Conservation (phyloP, 1,140 invertebrate species). For the Ceratina calcarata region DNA sequence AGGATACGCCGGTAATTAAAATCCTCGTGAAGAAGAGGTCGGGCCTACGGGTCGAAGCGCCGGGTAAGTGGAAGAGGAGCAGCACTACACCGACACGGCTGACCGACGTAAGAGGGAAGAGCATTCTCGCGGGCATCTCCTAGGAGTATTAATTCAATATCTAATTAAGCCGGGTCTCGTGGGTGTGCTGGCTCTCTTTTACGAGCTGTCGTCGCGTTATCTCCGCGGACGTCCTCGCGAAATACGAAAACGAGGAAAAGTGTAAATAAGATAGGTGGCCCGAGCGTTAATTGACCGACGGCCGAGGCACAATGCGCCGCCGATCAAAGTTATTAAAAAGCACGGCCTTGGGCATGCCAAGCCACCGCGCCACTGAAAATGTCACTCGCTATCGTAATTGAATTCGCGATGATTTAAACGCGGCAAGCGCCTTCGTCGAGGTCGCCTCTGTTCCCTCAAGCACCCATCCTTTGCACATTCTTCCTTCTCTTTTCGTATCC, state of each 20-base stretch:
- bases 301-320: background rate
- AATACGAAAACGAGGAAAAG: slow-evolving; percentile 43
- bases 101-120: background rate
- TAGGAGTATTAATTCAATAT: slow-evolving; percentile 68
- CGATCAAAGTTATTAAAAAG: slow-evolving; percentile 40
- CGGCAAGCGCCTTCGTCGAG: background rate
- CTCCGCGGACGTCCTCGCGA: slow-evolving; percentile 5
- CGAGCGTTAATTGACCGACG: slow-evolving; percentile 45
- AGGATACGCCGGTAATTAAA: slow-evolving; percentile 67
- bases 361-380: background rate
- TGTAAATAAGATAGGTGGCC: slow-evolving; percentile 46
- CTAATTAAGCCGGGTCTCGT: slow-evolving; percentile 62
- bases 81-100: background rate
- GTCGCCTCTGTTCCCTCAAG: background rate
- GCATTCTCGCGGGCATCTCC: slow-evolving; percentile 56
- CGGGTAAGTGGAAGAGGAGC: slow-evolving; percentile 20
- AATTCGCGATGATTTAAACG: slow-evolving; percentile 12
- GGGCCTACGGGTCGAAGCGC: slow-evolving; percentile 34
- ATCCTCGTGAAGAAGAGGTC: slow-evolving; percentile 63
- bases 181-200: slow-evolving; percentile 62
- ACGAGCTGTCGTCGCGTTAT: slow-evolving; percentile 57
- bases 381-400: slow-evolving; percentile 16
- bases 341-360: too few relatives aligned
- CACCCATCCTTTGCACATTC: background rate
- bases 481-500: background rate